phyloP scores from a whole-genome alignment of 2,113 vertebrate genomes.

The Ardeotis arabs region DNA sequence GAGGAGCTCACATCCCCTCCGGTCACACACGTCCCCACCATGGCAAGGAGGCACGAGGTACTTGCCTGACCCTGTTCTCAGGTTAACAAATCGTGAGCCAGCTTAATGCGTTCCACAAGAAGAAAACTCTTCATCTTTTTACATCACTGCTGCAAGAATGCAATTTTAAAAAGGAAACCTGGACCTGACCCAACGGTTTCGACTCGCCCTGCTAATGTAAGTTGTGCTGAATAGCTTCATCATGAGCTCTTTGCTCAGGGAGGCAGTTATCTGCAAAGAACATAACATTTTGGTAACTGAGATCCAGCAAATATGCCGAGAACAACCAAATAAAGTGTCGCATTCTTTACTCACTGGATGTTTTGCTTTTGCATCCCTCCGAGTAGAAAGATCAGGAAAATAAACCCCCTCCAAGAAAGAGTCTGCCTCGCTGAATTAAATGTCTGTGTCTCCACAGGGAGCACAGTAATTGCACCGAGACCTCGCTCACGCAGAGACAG shows the following conservation, averaged over 20 bases:
- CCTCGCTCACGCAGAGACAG: neutral
- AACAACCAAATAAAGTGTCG: neutral
- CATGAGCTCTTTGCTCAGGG: neutral
- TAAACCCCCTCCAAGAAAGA: neutral
- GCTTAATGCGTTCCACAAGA: neutral
- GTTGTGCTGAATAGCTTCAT: neutral
- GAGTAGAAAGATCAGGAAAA: constrained; percentile 40
- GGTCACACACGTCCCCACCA: rapidly evolving
- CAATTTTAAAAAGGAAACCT: neutral
- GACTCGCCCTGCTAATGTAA: neutral
- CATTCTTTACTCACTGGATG: neutral
- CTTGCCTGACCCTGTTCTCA: neutral
- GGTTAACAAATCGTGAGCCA: neutral
- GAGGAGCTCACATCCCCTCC: neutral
- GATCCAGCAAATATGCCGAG: neutral
- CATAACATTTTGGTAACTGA: neutral
- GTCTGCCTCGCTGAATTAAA: constrained; percentile 33
- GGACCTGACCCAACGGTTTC: neutral
- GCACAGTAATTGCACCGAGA: constrained; percentile 41
- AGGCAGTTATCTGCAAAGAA: neutral
- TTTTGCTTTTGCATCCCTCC: constrained; percentile 3
- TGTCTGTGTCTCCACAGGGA: constrained; percentile 39
- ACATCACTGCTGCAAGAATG: neutral
- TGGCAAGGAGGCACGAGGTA: rapidly evolving
- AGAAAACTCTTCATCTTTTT: neutral